Base-by-base conservation (phyloP, 2,797 vertebrate species). In the Phataginus tricuspis region DNA sequence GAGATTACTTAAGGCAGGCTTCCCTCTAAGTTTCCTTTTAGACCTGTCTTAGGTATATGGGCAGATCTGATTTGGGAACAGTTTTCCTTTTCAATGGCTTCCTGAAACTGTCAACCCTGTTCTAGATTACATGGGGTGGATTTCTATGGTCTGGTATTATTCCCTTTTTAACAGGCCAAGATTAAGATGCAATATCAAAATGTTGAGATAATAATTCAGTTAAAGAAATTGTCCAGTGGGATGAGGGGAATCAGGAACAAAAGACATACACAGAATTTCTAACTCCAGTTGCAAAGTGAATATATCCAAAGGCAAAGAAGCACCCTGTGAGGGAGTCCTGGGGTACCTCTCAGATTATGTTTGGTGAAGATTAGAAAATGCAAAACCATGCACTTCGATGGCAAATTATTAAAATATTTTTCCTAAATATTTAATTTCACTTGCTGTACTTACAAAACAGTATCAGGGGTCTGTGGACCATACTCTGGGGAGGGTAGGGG, bases 401-500 rank as follows among this genome's bases (percentile, higher is more conserved):
- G 5, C 1, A 77, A 25, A 61, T 75, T 66, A 4, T 23, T 86
- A 23, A 93, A 78, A 79, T 29, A 31, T 59, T 45, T 45, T 45
- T 45, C 57, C 59, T 63, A 57, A 91, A 25, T 68, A 39, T 66
- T 51, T 80, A 19, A 90, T 31, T 84, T 86, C 45, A 86, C 51
- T 78, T 91, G 83, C 21, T 84, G 4, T 0, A 21, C 45, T 51
- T 57, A 78, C 61, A 19, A 61, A n/a, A 31, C 14, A 75, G 13
- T 27, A 84, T 37, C 7, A 55, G 45, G 45, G 13, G 12, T 18
- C 8, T 31, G 15, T 21, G 9, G 29, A 53, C 16, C 16, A 25
- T 13, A 18, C 39, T 71, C 21, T n/a, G 19, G 51, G 34, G 10
- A 78, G 37, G 3, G 2, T 55, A 51, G 34, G 31, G 23, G 21